These are phyloP conservation scores for Phaetusa simplex DNA, from an alignment of 2,113 vertebrate species.

Conservation along the genomic window DNA sequence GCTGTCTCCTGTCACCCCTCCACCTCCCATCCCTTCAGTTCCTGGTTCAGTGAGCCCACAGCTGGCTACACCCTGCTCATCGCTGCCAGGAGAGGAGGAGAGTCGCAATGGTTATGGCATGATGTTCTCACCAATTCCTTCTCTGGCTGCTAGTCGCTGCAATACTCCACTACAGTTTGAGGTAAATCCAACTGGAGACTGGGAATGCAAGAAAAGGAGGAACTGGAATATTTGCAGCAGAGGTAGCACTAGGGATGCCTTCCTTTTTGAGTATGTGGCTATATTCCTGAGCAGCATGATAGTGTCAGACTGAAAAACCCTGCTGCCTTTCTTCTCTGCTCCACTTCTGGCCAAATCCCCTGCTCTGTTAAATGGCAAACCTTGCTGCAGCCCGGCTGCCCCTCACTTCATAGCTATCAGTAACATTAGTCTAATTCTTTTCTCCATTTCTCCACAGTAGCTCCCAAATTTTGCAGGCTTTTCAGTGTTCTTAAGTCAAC, in stretches of 20 bases:
- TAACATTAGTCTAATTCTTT: not conserved
- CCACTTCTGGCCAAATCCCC: not conserved
- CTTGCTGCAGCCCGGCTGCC: not conserved
- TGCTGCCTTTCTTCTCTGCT: not conserved
- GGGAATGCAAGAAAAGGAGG: not conserved
- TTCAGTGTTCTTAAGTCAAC: not conserved
- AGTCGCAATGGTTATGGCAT: constrained; percentile 81
- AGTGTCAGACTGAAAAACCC: not conserved
- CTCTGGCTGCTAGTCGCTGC: constrained; percentile 92
- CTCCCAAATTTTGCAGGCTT: not conserved
- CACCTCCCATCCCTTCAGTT: constrained; percentile 76
- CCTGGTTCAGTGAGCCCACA: constrained; percentile 77
- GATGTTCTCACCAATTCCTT: constrained; percentile 88
- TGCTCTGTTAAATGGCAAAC: not conserved
- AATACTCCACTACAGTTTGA: constrained; percentile 98
- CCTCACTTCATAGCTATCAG: not conserved
- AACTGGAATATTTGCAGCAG: not conserved
- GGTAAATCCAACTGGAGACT: constrained; percentile 71
- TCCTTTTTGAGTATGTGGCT: not conserved
- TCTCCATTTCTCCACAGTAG: not conserved
- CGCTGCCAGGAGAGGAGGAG: constrained; percentile 81
- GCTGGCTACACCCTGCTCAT: constrained; percentile 76
- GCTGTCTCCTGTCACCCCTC: constrained; percentile 89
- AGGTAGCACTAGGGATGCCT: not conserved
- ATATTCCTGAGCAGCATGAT: not conserved